phyloP scores from a whole-genome alignment of 1,140 invertebrate species.

The Gonatopus flavifemur region DNA sequence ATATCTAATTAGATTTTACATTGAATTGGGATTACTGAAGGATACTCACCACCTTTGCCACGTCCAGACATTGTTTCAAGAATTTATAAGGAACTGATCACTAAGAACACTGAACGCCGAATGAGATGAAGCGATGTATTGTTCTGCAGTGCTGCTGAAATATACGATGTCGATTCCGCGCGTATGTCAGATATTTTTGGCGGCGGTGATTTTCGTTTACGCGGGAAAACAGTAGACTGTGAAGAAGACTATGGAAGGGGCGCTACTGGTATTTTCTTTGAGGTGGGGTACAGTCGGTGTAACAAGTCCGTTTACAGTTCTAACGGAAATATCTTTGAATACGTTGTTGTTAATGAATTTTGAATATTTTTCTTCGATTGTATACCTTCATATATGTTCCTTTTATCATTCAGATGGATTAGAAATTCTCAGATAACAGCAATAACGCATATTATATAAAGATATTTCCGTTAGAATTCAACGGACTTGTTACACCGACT shows the following conservation, averaged over 20 bases:
- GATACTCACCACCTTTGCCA: conserved; percentile 38
- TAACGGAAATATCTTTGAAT: neutral
- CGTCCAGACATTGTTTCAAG: conserved; percentile 34
- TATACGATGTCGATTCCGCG: conserved; percentile 21
- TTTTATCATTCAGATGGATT: conserved; percentile 9
- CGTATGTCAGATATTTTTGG: conserved; percentile 35
- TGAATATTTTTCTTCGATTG: conserved; percentile 4
- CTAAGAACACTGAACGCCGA: conserved; percentile 14
- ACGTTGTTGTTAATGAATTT: neutral
- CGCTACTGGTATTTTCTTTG: too few relatives aligned
- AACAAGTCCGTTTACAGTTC: conserved; percentile 4
- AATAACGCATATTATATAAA: too few relatives aligned
- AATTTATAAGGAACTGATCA: neutral
- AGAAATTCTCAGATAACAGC: too few relatives aligned
- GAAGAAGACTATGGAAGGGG: too few relatives aligned
- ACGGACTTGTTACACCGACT: too few relatives aligned
- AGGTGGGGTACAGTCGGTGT: neutral
- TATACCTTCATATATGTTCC: conserved; percentile 3
- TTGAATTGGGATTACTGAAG: conserved; percentile 29
- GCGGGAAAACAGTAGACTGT: conserved; percentile 27
- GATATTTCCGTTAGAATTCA: too few relatives aligned
- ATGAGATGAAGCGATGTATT: too few relatives aligned
- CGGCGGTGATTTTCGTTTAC: conserved; percentile 32
- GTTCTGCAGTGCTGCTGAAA: conserved; percentile 11
- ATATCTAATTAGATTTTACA: conserved; percentile 5